Base-by-base conservation (phyloP, 64 coral and sea anemone genomes). In the Astreopora myriophthalma region DNA sequence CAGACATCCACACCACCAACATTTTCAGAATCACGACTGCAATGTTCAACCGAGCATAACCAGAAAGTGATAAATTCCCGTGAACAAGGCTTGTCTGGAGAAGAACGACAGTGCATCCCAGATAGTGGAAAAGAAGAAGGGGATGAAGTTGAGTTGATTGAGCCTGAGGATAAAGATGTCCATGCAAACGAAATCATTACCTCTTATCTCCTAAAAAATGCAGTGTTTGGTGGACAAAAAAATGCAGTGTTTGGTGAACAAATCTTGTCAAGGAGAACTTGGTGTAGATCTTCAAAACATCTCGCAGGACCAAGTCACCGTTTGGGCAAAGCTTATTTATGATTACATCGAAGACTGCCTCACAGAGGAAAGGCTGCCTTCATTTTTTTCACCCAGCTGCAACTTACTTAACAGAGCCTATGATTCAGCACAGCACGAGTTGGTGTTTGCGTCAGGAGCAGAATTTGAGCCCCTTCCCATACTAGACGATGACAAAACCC, bases 371-470 rank as follows among this genome's bases (percentile, higher is more conserved):
- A 80, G 46, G 76, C 76, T 80, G 44, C 46, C 76, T 52, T 80
- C 76, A 34, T 80, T 80, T 80, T 80, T 80, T 30, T 23, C 52
- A 42, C 76, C 76, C 76, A 80, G 76, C 76, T 80, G 76, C 76
- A 80, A 80, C 76, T 80, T 80, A 80, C 76, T 80, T 51, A 49
- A 80, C 76, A 80, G 29, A 44, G 48, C 42, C 44, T 80, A 80
- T 80, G 76, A 80, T 51, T 23, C n/a, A 44, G 76, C 4, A 80
- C 76, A 80, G 55, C 76, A 80, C 76, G 76, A 80, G 76, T 25
- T 80, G 20, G 76, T 80, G 76, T 80, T 80, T 80, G 55, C 52
- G 36, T 80, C 76, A 80, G 76, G 76, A 80, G 76, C 76, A 80
- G 76, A 80, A 80, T 80, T 80, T 80, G 76, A 80, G 76, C 76